Percentiles rank a stretch among this genome's conserved stretches.
phyloP scores from a whole-genome alignment of 2,888 invertebrate genomes.

The Chouioia cunea region DNA sequence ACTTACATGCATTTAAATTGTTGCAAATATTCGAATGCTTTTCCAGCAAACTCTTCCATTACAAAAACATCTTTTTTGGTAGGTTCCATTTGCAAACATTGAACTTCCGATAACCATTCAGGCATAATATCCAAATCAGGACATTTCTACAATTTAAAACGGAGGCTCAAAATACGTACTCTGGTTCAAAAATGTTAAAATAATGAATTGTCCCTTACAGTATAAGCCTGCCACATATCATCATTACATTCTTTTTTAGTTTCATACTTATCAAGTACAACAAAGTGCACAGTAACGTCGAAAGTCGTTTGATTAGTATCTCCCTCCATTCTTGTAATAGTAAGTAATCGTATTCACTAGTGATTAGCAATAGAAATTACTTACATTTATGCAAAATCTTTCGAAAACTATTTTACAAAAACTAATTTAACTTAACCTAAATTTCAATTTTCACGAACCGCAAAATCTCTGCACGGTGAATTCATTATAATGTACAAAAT shows the following conservation, averaged over 20 bases:
- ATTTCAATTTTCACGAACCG: too few species aligned
- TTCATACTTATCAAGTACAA: slow-evolving; percentile 70
- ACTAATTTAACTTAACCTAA: too few species aligned
- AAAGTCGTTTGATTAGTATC: slow-evolving; percentile 52
- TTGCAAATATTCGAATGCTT: slow-evolving; percentile 76
- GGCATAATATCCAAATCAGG: slow-evolving; percentile 74
- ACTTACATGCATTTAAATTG: slow-evolving; percentile 80
- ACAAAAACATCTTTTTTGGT: slow-evolving; percentile 82
- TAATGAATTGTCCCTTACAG: slow-evolving; percentile 67
- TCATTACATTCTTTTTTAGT: slow-evolving; percentile 72
- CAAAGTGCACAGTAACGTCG: slow-evolving; percentile 67
- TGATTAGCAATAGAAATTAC: too few species aligned
- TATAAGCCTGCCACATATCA: slow-evolving; percentile 74
- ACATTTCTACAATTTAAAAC: slow-evolving; percentile 70
- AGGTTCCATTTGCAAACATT: slow-evolving; percentile 72
- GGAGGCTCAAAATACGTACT: slow-evolving; percentile 39
- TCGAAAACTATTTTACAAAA: too few species aligned
- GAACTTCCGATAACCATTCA: slow-evolving; percentile 76
- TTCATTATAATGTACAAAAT: neutral
- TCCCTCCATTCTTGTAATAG: slow-evolving; percentile 47
- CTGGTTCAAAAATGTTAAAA: slow-evolving; percentile 34
- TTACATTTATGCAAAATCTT: too few species aligned
- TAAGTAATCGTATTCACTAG: neutral
- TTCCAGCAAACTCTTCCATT: slow-evolving; percentile 82
- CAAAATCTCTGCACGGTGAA: too few species aligned